phyloP scores from a whole-genome alignment of 2,113 vertebrate genomes.

The Aegithalos caudatus region DNA sequence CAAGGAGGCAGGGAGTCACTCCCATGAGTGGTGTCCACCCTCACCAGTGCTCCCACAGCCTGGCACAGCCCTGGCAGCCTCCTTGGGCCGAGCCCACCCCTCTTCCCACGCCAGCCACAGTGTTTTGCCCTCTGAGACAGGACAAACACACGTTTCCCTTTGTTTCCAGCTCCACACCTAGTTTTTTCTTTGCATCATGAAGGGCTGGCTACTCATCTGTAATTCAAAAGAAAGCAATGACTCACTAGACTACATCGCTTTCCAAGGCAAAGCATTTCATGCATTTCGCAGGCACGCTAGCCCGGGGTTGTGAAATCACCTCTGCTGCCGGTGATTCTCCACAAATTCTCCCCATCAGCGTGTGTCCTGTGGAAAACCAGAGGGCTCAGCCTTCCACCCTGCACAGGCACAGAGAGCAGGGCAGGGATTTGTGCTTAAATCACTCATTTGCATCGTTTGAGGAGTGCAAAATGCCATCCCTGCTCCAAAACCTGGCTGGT shows the following conservation, averaged over 20 bases:
- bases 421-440: not conserved
- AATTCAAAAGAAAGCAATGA: constrained; percentile 44
- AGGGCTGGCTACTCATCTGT: constrained; percentile 28
- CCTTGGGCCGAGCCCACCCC: constrained; percentile 7
- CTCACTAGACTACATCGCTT: constrained; percentile 30
- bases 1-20: not conserved
- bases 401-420: not conserved
- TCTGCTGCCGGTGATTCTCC: not conserved
- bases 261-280: constrained; percentile 22
- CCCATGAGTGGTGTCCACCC: not conserved
- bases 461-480: not conserved
- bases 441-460: fast-evolving
- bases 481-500: not conserved
- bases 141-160: not conserved
- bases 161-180: constrained; percentile 49
- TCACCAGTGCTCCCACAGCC: not conserved
- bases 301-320: not conserved
- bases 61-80: constrained; percentile 8
- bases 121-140: not conserved
- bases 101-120: not conserved
- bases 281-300: not conserved
- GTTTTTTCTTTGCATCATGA: constrained; percentile 37
- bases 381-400: not conserved
- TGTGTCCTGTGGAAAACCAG: not conserved
- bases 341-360: not conserved